Conservation (phyloP, 2,888 invertebrate genomes). For the Parnassius glacialis region DNA sequence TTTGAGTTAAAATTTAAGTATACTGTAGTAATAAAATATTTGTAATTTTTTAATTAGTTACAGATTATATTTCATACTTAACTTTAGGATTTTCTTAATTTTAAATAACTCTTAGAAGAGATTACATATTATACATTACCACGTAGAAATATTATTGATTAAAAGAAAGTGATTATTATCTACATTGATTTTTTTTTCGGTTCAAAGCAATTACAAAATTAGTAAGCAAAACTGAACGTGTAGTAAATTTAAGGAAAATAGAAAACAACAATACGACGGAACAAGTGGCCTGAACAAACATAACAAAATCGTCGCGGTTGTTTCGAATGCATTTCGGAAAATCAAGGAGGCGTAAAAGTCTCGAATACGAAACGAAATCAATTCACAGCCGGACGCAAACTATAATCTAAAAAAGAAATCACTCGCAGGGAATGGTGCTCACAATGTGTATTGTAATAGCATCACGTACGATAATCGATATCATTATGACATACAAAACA, state of each 20-base stretch:
- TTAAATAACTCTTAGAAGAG: no score
- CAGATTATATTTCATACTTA: no score
- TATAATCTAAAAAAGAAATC: conserved; percentile 73
- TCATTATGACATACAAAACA: conserved; percentile 77
- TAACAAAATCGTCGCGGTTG: conserved; percentile 28
- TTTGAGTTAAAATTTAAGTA: no score
- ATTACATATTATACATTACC: no score
- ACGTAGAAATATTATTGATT: no score
- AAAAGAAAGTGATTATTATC: no score
- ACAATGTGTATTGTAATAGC: conserved; percentile 73
- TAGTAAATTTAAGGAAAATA: conserved; percentile 20
- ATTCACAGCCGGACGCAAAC: conserved; percentile 58
- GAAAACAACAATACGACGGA: conserved; percentile 27
- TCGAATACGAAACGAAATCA: conserved; percentile 55
- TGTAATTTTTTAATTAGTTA: no score
- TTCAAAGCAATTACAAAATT: conserved; percentile 9
- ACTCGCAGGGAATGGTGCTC: conserved; percentile 57
- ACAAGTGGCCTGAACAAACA: conserved; percentile 25
- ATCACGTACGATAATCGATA: conserved; percentile 78
- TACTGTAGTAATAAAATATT: no score
- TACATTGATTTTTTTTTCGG: background rate
- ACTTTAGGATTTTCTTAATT: no score
- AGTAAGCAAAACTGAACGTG: conserved; percentile 12
- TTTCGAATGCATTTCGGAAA: conserved; percentile 44
- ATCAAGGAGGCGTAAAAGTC: conserved; percentile 61